A percentile compares a stretch with the other conserved stretches of the same genome.
These are phyloP conservation scores for Arion vulgaris DNA, from an alignment of 1,140 invertebrate genomes.

Conservation along the genomic window DNA sequence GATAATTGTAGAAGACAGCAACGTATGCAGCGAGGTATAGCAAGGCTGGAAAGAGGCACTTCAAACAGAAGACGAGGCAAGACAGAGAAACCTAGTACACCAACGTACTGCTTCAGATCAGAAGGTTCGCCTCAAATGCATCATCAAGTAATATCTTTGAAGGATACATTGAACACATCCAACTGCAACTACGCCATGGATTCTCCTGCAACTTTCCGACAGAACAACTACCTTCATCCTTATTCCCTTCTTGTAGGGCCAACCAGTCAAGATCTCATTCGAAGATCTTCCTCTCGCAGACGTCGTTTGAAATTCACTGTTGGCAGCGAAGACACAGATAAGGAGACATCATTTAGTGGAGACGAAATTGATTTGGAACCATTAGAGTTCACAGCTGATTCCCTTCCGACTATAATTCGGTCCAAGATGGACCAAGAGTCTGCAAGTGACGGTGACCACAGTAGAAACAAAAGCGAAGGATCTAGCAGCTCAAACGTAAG, in stretches of 20 bases:
- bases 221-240: conserved; percentile 42
- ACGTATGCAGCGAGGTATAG: conserved; percentile 45
- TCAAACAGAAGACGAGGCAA: conserved; percentile 2
- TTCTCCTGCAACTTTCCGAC: neutral
- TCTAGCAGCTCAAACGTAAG: neutral
- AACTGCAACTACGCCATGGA: conserved; percentile 2
- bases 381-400: conserved; percentile 20
- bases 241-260: conserved; percentile 43
- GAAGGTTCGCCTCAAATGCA: conserved; percentile 21
- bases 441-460: neutral
- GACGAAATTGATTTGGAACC: conserved; percentile 33
- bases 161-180: neutral
- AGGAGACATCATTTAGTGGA: neutral
- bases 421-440: conserved; percentile 27
- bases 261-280: conserved; percentile 47
- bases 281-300: conserved; percentile 46
- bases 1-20: conserved; percentile 72
- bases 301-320: conserved; percentile 45
- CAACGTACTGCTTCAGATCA: conserved; percentile 8
- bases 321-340: conserved; percentile 25
- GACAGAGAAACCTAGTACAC: conserved; percentile 12
- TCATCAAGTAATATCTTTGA: neutral
- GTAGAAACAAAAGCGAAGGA: neutral
- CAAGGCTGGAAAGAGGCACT: conserved; percentile 2
- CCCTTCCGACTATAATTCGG: conserved; percentile 28